These are phyloP conservation scores for Camelus bactrianus DNA, from an alignment of 2,113 vertebrate species.

Conservation along the genomic window DNA sequence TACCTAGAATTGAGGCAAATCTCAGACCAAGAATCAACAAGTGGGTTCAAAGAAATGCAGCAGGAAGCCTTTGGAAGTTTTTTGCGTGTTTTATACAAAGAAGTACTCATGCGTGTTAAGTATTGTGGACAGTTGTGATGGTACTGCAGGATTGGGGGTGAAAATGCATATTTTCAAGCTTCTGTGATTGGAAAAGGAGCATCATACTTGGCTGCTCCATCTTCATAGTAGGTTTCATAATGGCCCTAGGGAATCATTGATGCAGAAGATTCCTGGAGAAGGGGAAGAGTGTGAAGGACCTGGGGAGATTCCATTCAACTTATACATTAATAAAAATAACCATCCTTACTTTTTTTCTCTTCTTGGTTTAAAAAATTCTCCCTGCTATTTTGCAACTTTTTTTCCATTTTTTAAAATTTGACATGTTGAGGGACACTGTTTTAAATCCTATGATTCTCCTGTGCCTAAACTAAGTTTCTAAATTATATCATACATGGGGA, in stretches of 20 bases:
- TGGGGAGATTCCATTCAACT: background rate
- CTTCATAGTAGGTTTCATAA: background rate
- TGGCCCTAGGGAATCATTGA: background rate
- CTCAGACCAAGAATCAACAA: background rate
- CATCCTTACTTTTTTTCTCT: background rate
- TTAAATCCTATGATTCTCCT: slow-evolving; percentile 54
- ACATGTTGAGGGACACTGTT: background rate
- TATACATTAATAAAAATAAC: background rate
- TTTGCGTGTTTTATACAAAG: background rate
- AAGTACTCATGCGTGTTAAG: background rate
- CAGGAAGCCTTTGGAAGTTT: background rate
- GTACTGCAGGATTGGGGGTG: background rate
- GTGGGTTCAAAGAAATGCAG: background rate
- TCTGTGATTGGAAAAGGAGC: background rate
- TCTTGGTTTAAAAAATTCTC: background rate
- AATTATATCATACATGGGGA: slow-evolving; percentile 9
- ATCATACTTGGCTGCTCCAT: background rate
- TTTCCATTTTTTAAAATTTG: slow-evolving; percentile 44
- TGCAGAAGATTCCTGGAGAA: background rate
- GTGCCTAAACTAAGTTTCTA: slow-evolving; percentile 60
- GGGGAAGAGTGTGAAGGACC: background rate
- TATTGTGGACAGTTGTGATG: background rate
- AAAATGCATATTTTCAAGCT: background rate
- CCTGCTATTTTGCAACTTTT: background rate
- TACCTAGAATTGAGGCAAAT: background rate